These are phyloP conservation scores for Ispidina picta DNA, from an alignment of 2,797 vertebrate species.

Conservation along the genomic window DNA sequence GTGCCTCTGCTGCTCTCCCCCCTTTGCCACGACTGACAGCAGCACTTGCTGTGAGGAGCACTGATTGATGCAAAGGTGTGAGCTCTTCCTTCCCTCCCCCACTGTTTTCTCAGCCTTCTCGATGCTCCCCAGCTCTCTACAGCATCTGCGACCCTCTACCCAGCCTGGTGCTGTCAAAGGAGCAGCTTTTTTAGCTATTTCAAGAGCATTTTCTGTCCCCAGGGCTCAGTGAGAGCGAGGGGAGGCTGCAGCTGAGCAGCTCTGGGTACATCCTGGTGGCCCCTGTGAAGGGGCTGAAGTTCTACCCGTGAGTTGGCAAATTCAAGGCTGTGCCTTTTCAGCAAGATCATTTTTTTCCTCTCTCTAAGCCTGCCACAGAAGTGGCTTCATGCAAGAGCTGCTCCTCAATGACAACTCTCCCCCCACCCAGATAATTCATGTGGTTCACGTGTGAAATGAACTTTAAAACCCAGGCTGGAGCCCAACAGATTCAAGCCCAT, in stretches of 20 bases:
- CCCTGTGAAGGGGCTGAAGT: neutral
- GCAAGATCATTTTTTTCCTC: neutral
- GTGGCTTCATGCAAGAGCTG: neutral
- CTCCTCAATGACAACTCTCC: neutral
- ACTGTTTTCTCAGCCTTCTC: neutral
- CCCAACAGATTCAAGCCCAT: neutral
- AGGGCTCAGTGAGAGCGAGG: neutral
- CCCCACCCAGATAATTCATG: accelerated
- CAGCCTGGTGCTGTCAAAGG: accelerated
- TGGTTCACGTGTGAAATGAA: neutral
- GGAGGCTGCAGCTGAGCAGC: neutral
- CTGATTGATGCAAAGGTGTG: slow-evolving; percentile 49
- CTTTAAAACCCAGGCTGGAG: neutral
- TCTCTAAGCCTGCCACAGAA: neutral
- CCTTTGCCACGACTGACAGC: slow-evolving; percentile 16
- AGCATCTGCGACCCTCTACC: neutral
- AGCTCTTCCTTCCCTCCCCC: slow-evolving; percentile 29
- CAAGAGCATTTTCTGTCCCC: neutral
- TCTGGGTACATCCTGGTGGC: accelerated
- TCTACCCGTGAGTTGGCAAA: accelerated
- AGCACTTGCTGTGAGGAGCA: slow-evolving; percentile 56
- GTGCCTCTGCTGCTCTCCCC: slow-evolving; percentile 4
- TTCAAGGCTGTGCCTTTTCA: accelerated
- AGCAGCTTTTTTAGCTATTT: neutral
- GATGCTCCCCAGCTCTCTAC: neutral